A percentile compares a stretch with the other conserved stretches of the same genome.
Evolutionary conservation across 2,797 vertebrate species (phyloP).

Genomic region (Tokudaia tokunoshimensis): DNA sequence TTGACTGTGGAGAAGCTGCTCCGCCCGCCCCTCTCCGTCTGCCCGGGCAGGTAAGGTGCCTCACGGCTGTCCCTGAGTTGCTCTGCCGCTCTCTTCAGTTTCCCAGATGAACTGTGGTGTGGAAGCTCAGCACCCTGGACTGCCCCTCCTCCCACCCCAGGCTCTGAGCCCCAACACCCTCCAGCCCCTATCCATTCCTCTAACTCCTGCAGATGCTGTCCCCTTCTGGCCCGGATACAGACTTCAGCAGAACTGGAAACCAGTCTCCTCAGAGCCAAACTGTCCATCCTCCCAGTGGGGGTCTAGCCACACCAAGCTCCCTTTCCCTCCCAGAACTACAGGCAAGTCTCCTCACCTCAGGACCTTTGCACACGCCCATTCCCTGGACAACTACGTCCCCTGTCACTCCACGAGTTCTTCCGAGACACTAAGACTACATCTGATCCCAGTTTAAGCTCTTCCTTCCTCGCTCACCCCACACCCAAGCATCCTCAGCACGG

Average conservation of each 20-base stretch:
- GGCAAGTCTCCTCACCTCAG: background rate
- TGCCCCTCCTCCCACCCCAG: background rate
- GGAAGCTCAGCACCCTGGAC: too few species aligned
- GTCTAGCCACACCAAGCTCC: background rate
- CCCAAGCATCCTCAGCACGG: background rate
- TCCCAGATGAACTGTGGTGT: background rate
- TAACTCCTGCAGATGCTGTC: background rate
- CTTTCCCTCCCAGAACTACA: background rate
- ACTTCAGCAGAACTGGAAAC: background rate
- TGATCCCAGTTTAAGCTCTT: background rate
- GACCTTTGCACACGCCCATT: background rate
- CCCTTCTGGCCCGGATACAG: background rate
- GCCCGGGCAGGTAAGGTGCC: background rate
- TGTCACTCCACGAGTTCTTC: background rate
- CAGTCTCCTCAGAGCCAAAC: background rate
- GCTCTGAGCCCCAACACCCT: background rate
- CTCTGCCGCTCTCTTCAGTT: background rate
- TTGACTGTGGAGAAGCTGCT: background rate
- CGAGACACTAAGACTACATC: background rate
- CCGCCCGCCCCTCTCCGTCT: background rate
- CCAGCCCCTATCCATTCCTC: background rate
- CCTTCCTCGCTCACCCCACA: background rate
- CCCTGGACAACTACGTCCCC: background rate
- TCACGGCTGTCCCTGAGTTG: background rate
- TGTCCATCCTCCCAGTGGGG: background rate